phyloP scores from a whole-genome alignment of 1,140 invertebrate species.

The Magallana angulata region DNA sequence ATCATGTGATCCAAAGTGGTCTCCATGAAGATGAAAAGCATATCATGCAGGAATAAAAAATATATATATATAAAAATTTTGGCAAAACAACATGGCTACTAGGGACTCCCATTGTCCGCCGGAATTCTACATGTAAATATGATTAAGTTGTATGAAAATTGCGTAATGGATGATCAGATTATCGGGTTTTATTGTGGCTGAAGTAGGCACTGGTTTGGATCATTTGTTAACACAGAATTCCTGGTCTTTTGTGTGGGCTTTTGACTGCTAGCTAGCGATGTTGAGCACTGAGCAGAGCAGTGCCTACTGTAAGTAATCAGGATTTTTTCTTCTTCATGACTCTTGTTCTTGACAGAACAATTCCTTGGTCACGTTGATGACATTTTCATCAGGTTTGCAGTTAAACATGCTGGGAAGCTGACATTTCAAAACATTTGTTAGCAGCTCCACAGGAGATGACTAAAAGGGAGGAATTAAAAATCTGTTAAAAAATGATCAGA shows the following conservation, averaged over 20 bases:
- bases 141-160: too few species aligned
- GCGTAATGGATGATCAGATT: too few species aligned
- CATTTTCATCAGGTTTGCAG: conserved; percentile 1
- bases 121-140: too few species aligned
- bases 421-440: not conserved
- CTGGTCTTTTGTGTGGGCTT: not conserved
- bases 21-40: too few species aligned
- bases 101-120: too few species aligned
- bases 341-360: not conserved
- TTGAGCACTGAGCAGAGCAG: not conserved
- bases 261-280: not conserved
- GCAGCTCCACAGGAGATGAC: too few species aligned
- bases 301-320: not conserved
- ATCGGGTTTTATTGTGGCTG: too few species aligned
- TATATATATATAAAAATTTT: too few species aligned
- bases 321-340: not conserved
- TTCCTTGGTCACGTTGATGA: not conserved
- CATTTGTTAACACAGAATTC: conserved; percentile 1
- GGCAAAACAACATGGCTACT: too few species aligned
- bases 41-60: too few species aligned
- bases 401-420: not conserved
- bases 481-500: not conserved
- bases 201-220: not conserved
- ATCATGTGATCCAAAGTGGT: too few species aligned
- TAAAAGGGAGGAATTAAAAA: not conserved